These are phyloP conservation scores for Myiothlypis chrysogaster DNA, from an alignment of 2,797 vertebrate species.

Conservation along the genomic window DNA sequence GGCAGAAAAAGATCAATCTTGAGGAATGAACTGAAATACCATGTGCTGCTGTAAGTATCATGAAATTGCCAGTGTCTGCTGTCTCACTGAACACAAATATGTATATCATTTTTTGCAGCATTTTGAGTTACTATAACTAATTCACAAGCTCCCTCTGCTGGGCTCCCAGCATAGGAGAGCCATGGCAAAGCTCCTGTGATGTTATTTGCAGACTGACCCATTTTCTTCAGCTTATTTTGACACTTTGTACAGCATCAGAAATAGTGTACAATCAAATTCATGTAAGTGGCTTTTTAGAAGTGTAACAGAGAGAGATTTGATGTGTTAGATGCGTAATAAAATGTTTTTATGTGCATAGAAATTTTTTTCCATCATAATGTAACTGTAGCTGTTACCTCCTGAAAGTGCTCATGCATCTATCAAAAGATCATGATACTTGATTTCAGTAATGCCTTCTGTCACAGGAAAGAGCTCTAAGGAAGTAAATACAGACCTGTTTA, in stretches of 20 bases:
- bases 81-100: not conserved
- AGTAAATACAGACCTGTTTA: not conserved
- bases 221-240: slow-evolving; percentile 3
- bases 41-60: not conserved
- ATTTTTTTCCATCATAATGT: not conserved
- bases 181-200: not conserved
- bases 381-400: not conserved
- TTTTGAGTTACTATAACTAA: not conserved
- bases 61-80: not conserved
- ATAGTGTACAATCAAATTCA: not conserved
- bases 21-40: not conserved
- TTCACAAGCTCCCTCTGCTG: slow-evolving; percentile 74
- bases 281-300: not conserved
- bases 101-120: accelerated
- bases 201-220: not conserved
- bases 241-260: not conserved
- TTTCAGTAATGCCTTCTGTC: not conserved
- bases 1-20: not conserved
- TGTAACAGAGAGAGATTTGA: not conserved
- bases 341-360: not conserved
- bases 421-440: not conserved
- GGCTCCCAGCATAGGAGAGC: not conserved
- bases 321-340: not conserved
- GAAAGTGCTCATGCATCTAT: not conserved
- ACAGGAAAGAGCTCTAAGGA: not conserved